Conservation (phyloP, 2,113 vertebrate species). For the Thymallus thymallus region DNA sequence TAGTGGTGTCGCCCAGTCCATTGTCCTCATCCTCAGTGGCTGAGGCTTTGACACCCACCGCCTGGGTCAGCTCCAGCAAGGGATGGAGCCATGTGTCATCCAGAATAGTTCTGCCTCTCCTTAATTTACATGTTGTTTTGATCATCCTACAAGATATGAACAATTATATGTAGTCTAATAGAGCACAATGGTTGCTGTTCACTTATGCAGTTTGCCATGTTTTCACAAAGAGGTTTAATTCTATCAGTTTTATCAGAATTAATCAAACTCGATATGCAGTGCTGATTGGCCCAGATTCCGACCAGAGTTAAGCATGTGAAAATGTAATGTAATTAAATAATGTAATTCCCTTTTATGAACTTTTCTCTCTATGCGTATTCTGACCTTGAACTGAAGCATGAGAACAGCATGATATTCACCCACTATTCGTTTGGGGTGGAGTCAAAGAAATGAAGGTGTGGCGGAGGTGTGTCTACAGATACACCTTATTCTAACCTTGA, state of each 20-base stretch:
- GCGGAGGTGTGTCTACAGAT: no score
- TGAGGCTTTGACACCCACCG: conserved; percentile 45
- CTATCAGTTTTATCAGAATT: no score
- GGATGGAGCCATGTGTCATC: conserved; percentile 1
- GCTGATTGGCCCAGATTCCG: not conserved
- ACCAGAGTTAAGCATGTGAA: no score
- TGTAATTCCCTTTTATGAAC: no score
- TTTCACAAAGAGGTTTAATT: not conserved
- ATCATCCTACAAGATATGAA: conserved; percentile 21
- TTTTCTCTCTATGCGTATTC: no score
- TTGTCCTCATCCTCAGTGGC: conserved; percentile 38
- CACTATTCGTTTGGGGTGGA: no score
- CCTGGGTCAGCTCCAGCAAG: not conserved
- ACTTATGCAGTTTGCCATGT: not conserved
- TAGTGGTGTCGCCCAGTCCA: conserved; percentile 61
- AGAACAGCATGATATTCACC: no score
- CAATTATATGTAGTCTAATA: not conserved
- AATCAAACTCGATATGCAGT: not conserved
- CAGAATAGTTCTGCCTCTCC: not conserved
- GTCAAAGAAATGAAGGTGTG: no score
- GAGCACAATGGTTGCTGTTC: not conserved
- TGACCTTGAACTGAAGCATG: no score
- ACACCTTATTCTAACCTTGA: no score
- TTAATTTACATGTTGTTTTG: not conserved
- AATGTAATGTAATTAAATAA: no score